A percentile compares a stretch with the other conserved stretches of the same genome.
These are phyloP conservation scores for Acleris holmiana DNA, from an alignment of 2,888 invertebrate species.

Conservation along the genomic window DNA sequence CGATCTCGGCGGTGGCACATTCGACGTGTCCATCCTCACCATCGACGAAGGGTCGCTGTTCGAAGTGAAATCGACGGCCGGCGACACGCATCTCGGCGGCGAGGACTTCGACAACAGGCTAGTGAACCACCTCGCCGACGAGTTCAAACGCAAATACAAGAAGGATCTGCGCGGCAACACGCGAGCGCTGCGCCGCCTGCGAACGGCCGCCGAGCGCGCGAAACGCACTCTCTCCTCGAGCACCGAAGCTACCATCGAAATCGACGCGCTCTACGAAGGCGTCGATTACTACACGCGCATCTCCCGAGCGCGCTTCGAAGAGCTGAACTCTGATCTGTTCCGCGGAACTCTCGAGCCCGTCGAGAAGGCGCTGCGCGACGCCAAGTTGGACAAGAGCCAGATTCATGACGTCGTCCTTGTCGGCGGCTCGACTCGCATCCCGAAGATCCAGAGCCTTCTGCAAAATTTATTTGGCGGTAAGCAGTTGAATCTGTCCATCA, in stretches of 20 bases:
- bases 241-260: constrained; percentile 87
- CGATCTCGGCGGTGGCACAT: constrained; percentile 85
- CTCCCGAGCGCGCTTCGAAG: constrained; percentile 88
- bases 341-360: constrained; percentile 88
- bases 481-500: constrained; percentile 87
- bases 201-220: constrained; percentile 88
- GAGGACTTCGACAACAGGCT: constrained; percentile 86
- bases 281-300: constrained; percentile 86
- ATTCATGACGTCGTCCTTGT: constrained; percentile 90
- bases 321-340: constrained; percentile 87
- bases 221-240: constrained; percentile 88
- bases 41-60: constrained; percentile 89
- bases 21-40: constrained; percentile 90
- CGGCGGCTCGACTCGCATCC: constrained; percentile 90
- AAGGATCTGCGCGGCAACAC: constrained; percentile 86
- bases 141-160: constrained; percentile 86
- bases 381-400: constrained; percentile 87
- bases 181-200: constrained; percentile 85
- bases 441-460: constrained; percentile 88
- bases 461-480: constrained; percentile 88
- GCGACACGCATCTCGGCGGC: constrained; percentile 91
- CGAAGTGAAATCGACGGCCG: constrained; percentile 90
- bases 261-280: constrained; percentile 88
- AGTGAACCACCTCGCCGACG: constrained; percentile 85
- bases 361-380: constrained; percentile 88